These are phyloP conservation scores for Drosophila ezoana DNA, from an alignment of 2,888 invertebrate species.

Conservation along the genomic window DNA sequence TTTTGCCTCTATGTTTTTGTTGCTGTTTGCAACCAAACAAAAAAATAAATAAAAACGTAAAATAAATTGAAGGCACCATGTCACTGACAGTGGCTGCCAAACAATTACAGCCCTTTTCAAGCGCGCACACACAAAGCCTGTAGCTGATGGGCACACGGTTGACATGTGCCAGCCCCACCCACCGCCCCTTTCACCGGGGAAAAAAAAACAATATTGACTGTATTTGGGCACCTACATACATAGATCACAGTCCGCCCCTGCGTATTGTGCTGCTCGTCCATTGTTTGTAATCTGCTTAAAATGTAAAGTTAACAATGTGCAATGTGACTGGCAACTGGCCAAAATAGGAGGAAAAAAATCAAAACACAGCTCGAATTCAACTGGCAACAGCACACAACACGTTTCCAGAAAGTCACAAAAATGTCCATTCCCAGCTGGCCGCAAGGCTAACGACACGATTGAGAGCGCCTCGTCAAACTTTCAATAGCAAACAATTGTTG, in stretches of 20 bases:
- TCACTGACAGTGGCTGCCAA: conserved; percentile 55
- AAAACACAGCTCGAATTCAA: conserved; percentile 20
- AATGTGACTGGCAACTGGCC: conserved; percentile 61
- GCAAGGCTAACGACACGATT: conserved; percentile 20
- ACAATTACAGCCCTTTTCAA: conserved; percentile 66
- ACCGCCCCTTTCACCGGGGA: not conserved
- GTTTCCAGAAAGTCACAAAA: conserved; percentile 32
- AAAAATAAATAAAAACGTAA: conserved; percentile 27
- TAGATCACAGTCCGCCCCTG: conserved; percentile 25
- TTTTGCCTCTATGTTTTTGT: conserved; percentile 13
- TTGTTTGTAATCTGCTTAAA: conserved; percentile 79
- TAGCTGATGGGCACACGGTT: conserved; percentile 39
- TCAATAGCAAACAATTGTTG: not conserved
- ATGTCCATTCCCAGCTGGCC: conserved; percentile 26
- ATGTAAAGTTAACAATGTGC: conserved; percentile 76
- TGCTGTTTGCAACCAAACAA: conserved; percentile 15
- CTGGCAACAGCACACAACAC: conserved; percentile 17
- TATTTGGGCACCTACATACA: conserved; percentile 39
- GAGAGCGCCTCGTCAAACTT: conserved; percentile 7
- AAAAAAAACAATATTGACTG: conserved; percentile 7
- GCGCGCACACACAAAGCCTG: conserved; percentile 8
- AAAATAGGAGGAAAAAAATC: conserved; percentile 26
- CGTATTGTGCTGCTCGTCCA: conserved; percentile 16
- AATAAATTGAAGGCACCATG: conserved; percentile 61
- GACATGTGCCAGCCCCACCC: conserved; percentile 41